phyloP scores from a whole-genome alignment of 2,888 invertebrate species.

The Perithous albicinctus region DNA sequence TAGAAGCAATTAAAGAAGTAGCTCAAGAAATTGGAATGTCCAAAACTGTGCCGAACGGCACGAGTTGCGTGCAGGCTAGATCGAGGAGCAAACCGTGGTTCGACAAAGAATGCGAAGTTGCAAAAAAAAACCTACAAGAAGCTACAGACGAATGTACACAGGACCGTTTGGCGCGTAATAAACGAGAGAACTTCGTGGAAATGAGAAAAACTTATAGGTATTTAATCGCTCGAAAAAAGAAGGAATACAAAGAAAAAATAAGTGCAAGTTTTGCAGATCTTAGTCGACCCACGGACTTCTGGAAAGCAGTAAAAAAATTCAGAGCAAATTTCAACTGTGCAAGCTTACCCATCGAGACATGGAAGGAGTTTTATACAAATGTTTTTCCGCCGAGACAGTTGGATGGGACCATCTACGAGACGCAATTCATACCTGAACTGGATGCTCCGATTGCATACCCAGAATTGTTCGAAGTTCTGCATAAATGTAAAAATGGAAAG shows the following conservation, averaged over 20 bases:
- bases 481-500: constrained; percentile 7
- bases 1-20: background rate
- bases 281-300: constrained; percentile 15
- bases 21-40: background rate
- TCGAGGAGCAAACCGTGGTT: too few species aligned
- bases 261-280: constrained; percentile 36
- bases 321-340: background rate
- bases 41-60: background rate
- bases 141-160: constrained; percentile 7
- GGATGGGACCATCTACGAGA: background rate
- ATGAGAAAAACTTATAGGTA: constrained; percentile 15
- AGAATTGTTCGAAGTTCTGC: too few species aligned
- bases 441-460: constrained; percentile 22
- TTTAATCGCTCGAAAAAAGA: constrained; percentile 22
- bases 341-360: constrained; percentile 14
- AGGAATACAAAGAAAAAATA: constrained; percentile 10
- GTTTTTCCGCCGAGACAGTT: constrained; percentile 13
- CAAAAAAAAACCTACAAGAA: constrained; percentile 11
- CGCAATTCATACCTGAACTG: constrained; percentile 1
- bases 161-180: background rate
- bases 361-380: constrained; percentile 34
- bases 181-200: constrained; percentile 10
- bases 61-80: background rate
- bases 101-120: constrained; percentile 10
- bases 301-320: constrained; percentile 17